A percentile compares a stretch with the other conserved stretches of the same genome.
phyloP scores from a whole-genome alignment of 2,888 invertebrate species.

The Athalia cordata region DNA sequence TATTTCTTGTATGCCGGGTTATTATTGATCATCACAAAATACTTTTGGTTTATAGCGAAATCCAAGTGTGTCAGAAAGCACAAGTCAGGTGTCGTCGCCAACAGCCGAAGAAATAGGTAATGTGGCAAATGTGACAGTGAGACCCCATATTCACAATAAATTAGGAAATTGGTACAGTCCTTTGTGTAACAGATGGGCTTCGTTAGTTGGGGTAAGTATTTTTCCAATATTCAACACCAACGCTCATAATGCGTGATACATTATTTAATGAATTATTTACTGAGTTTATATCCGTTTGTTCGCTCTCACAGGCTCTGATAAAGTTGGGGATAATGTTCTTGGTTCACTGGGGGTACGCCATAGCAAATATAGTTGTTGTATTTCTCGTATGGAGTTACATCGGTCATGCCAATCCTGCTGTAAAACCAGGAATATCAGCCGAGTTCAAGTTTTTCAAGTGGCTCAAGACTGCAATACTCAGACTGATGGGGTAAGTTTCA shows the following conservation, averaged over 20 bases:
- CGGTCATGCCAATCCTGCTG: constrained; percentile 95
- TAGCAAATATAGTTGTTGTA: constrained; percentile 87
- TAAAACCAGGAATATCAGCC: constrained; percentile 91
- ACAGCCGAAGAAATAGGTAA: constrained; percentile 69
- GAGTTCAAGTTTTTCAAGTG: constrained; percentile 89
- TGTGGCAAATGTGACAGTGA: constrained; percentile 65
- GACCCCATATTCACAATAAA: constrained; percentile 87
- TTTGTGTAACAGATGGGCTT: constrained; percentile 96
- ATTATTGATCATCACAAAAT: constrained; percentile 2
- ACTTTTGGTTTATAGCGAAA: constrained; percentile 62
- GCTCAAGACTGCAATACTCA: constrained; percentile 83
- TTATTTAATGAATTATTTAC: constrained; percentile 1
- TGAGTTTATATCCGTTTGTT: background rate
- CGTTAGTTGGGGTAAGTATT: constrained; percentile 87
- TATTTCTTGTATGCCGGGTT: background rate
- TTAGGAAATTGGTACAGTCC: constrained; percentile 96
- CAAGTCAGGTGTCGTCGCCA: constrained; percentile 71
- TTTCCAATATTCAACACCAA: constrained; percentile 7
- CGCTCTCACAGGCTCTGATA: constrained; percentile 81
- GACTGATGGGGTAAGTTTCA: constrained; percentile 83
- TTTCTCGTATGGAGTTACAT: constrained; percentile 95
- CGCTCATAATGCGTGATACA: background rate
- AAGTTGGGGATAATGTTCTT: constrained; percentile 94
- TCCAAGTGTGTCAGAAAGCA: constrained; percentile 69
- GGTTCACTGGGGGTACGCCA: constrained; percentile 95